Evolutionary conservation across 2,888 invertebrate species (phyloP), one percentile per base, ranked within the genome.

Genomic region (Hoplodrina ambigua): DNA sequence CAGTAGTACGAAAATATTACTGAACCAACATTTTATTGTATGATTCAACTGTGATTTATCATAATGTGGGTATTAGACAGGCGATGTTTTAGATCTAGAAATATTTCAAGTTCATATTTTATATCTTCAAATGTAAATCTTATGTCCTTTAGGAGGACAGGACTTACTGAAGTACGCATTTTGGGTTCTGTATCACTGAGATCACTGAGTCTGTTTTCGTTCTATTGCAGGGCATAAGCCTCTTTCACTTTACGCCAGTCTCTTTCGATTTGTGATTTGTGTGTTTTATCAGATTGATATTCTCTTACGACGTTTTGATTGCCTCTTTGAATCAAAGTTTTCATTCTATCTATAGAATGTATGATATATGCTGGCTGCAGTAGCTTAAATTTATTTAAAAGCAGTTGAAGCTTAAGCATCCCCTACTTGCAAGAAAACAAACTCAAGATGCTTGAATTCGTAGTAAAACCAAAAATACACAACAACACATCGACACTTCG

Each of bases 1-100:
- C 66, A 57, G 65, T 79, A 70, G 59, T 59, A 75, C 64, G 72
- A 79, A 82, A 72, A 79, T 67, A 72, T 67, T 54, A 52, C 62
- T 65, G 54, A n/a, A 69, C 11, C 54, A 52, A 67, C 44, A 72
- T 69, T 62, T 69, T 76, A 60, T 30, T 46, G 50, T 70, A 62
- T 80, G 78, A 75, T 67, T 78, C 80, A 65, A 53, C 52, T 58
- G 20, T 50, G 44, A 64, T 58, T 52, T 67, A 66, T 54, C 7
- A n/a, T 62, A 62, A 69, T 76, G 44, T 11, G 1, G 10, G 4
- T 56, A 57, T 30, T 50, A 20, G 57, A 68, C 44, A 46, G 25
- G 2, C 15, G 10, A n/a, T 66, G 56, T 57, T 56, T 75, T 55
- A 20, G 33, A n/a, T 49, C 30, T 49, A 8, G 20, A 44, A 37